Evolutionary conservation across 2,113 vertebrate genomes (phyloP), one percentile per base, ranked within the genome.

Genomic region (Epinephelus cyanopodus): DNA sequence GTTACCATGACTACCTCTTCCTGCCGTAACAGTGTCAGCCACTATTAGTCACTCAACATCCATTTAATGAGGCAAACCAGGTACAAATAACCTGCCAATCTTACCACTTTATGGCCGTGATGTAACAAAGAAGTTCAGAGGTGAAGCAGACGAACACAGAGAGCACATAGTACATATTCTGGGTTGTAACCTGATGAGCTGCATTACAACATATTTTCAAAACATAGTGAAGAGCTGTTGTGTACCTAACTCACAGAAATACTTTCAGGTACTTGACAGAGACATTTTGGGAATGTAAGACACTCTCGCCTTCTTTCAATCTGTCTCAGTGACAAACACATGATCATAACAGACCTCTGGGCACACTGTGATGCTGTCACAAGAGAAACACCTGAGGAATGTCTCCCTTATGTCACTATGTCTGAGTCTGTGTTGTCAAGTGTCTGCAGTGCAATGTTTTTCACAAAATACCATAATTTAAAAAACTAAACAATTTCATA

Each of bases 101-200:
- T 58, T 18, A 63, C n/a, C 25, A 54, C 77, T 48, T 42, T 21
- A 47, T 6, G 21, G 8, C 45, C 37, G 18, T 53, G 29, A 33
- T 52, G 27, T 63, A 56, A 77, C 45, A 58, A 33, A 33, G 19
- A 29, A 45, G 52, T 11, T 56, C n/a, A 42, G 17, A 18, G 19
- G 4, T 4, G 57, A 25, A 47, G 21, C 45, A 61, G 66, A 72
- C 10, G 3, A 72, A 60, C 21, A 0, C 10, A 1, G 18, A 73
- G 42, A 80, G 6, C 50, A 13, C 19, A 45, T 10, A 3, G 9
- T 1, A 5, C 37, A 29, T 33, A n/a, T 53, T 81, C 63, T 48
- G 42, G 50, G 2, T 3, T 5, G 18, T 7, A 87, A 87, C 87
- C 81, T 75, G 89, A 88, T 79, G 81, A 65, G 82, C 89, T 21